Percentiles rank a stretch among this genome's conserved stretches.
Evolutionary conservation across 2,113 vertebrate species (phyloP).

Genomic region (Donacobius atricapilla): DNA sequence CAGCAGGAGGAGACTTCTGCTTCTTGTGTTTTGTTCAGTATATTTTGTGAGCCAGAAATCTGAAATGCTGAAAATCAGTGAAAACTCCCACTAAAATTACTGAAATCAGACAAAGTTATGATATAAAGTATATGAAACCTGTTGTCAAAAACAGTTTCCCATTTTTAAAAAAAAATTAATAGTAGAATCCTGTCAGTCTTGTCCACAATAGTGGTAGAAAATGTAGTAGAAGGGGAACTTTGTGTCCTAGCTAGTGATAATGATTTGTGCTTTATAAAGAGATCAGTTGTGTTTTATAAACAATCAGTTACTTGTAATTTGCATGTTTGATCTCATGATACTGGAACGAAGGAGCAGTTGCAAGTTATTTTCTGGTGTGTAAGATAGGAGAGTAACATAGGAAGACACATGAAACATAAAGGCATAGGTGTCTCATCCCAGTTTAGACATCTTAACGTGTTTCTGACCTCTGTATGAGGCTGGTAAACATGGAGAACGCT

Average conservation of each 20-base stretch:
- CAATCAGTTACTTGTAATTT: neutral
- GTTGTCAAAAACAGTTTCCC: neutral
- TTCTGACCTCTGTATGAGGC: neutral
- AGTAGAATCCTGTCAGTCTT: neutral
- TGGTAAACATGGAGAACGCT: neutral
- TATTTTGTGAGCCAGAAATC: neutral
- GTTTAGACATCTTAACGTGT: neutral
- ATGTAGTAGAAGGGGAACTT: neutral
- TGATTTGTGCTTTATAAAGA: neutral
- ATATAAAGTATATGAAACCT: neutral
- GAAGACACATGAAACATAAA: neutral
- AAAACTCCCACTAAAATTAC: neutral
- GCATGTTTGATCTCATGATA: neutral
- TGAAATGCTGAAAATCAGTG: neutral
- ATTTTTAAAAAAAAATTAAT: rapidly evolving
- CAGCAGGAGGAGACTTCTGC: neutral
- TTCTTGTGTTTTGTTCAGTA: neutral
- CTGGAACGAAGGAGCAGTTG: neutral
- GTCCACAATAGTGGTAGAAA: neutral
- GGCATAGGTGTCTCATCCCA: neutral
- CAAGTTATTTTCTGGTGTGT: neutral
- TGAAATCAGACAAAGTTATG: neutral
- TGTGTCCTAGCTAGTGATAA: neutral
- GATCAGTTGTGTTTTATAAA: neutral
- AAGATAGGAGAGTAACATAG: neutral